Conservation (phyloP, 2,797 vertebrate genomes). For the Syngnathus rostellatus region DNA sequence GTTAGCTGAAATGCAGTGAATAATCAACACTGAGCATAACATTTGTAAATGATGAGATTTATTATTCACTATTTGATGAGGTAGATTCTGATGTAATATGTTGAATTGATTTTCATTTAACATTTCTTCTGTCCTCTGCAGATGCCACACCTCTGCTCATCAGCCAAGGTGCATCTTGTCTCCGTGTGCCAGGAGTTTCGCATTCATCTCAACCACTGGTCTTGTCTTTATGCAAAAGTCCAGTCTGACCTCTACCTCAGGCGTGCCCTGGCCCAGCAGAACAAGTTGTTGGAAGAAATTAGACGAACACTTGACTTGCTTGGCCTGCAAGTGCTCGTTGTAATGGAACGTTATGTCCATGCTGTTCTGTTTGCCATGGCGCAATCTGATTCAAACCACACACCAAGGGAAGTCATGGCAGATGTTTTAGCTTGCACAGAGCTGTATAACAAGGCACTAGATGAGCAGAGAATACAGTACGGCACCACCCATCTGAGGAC, state of each 20-base stretch:
- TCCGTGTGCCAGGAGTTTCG: slow-evolving; percentile 57
- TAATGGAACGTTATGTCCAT: slow-evolving; percentile 55
- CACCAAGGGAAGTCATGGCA: slow-evolving; percentile 52
- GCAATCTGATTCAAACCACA: slow-evolving; percentile 13
- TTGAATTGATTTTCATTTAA: not conserved
- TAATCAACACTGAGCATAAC: not conserved
- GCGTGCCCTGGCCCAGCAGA: slow-evolving; percentile 21
- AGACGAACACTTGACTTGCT: slow-evolving; percentile 41
- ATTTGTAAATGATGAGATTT: not conserved
- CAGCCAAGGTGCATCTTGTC: slow-evolving; percentile 27
- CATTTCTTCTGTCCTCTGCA: slow-evolving; percentile 15
- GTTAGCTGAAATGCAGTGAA: too few species aligned
- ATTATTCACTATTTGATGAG: not conserved
- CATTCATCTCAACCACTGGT: slow-evolving; percentile 64
- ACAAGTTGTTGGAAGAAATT: slow-evolving; percentile 34
- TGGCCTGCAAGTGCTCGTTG: slow-evolving; percentile 46
- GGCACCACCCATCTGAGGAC: slow-evolving; percentile 24
- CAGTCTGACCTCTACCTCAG: slow-evolving; percentile 47
- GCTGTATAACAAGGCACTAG: slow-evolving; percentile 54
- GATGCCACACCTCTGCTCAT: slow-evolving; percentile 14
- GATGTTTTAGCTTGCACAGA: slow-evolving; percentile 54
- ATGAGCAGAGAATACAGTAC: slow-evolving; percentile 38
- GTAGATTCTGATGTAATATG: not conserved
- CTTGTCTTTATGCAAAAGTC: slow-evolving; percentile 48
- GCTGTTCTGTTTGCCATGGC: slow-evolving; percentile 39